These are phyloP conservation scores for Aplocera efformata DNA, from an alignment of 2,888 invertebrate genomes.

Conservation along the genomic window DNA sequence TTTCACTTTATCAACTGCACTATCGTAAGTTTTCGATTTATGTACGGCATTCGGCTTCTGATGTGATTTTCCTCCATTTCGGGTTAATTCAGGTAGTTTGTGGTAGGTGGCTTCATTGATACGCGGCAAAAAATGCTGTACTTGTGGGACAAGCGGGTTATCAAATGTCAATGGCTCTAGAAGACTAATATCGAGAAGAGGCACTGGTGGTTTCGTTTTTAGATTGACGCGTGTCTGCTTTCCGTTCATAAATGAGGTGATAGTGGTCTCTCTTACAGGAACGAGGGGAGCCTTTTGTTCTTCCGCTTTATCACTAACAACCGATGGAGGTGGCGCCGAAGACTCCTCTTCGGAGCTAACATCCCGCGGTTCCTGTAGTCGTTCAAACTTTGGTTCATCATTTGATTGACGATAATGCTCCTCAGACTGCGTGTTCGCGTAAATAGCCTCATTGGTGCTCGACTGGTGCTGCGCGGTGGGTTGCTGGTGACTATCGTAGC, in stretches of 20 bases:
- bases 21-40: slow-evolving; percentile 55
- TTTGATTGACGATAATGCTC: slow-evolving; percentile 37
- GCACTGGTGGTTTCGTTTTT: slow-evolving; percentile 57
- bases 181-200: slow-evolving; percentile 61
- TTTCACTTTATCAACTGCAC: slow-evolving; percentile 40
- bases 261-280: slow-evolving; percentile 42
- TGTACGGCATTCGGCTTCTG: slow-evolving; percentile 51
- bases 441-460: slow-evolving; percentile 47
- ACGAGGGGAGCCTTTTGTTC: slow-evolving; percentile 44
- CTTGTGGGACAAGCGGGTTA: slow-evolving; percentile 71
- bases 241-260: slow-evolving; percentile 59
- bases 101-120: slow-evolving; percentile 58
- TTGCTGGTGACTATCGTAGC: neutral
- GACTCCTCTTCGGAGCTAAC: slow-evolving; percentile 26
- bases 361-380: slow-evolving; percentile 24
- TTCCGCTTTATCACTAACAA: slow-evolving; percentile 36
- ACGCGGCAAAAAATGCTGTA: slow-evolving; percentile 70
- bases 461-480: slow-evolving; percentile 47
- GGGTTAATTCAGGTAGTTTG: slow-evolving; percentile 45
- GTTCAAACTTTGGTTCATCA: slow-evolving; percentile 39
- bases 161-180: slow-evolving; percentile 68
- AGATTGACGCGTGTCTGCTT: slow-evolving; percentile 58
- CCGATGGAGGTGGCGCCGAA: slow-evolving; percentile 15
- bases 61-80: slow-evolving; percentile 45
- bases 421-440: slow-evolving; percentile 39